Conservation (phyloP, 2,797 vertebrate genomes). For the Coilia nasus region DNA sequence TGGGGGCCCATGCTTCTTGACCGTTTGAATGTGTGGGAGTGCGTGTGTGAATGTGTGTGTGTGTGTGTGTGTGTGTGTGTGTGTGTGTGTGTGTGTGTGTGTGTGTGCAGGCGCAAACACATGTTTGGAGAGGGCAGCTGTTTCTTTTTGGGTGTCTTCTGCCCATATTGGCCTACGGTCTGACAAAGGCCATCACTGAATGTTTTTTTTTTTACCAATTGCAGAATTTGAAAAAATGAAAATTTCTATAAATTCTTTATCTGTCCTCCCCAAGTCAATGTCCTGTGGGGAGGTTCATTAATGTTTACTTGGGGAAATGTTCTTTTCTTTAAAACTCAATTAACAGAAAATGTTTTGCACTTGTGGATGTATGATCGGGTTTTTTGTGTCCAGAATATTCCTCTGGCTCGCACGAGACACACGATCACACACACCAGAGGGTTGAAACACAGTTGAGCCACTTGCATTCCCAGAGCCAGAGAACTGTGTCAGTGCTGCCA, state of each 20-base stretch:
- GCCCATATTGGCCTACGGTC: background rate
- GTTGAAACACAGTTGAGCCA: background rate
- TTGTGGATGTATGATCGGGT: background rate
- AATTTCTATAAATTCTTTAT: background rate
- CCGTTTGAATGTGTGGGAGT: background rate
- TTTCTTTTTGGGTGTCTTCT: background rate
- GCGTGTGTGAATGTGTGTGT: background rate
- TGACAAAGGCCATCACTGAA: background rate
- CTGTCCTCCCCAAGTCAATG: background rate
- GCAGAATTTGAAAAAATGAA: background rate
- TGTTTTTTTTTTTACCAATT: background rate
- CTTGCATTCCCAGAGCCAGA: background rate
- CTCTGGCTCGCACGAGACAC: background rate
- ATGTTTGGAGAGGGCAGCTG: background rate
- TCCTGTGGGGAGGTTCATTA: background rate
- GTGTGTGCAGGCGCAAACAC: background rate
- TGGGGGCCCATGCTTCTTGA: background rate
- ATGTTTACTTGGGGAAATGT: background rate
- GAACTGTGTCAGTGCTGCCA: conserved; percentile 64
- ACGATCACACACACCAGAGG: background rate
- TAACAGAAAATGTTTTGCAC: background rate
- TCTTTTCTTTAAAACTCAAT: background rate
- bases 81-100: conserved; percentile 29
- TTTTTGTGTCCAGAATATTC: background rate
- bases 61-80: conserved; percentile 3